Conservation (phyloP, 2,888 invertebrate genomes). For the Emesis furor region DNA sequence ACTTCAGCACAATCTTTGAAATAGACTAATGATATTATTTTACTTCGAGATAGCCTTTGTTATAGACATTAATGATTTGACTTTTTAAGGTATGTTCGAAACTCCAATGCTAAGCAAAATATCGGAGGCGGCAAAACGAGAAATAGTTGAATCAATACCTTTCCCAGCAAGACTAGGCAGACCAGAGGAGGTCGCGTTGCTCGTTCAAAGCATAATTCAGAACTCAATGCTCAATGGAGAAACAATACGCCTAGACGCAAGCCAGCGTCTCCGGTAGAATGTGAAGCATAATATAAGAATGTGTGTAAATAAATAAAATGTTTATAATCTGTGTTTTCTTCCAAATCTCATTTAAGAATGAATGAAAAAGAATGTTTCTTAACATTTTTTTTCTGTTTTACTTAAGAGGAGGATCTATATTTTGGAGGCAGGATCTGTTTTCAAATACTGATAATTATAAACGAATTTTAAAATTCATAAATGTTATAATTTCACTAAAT, state of each 20-base stretch:
- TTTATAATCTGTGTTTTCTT: not conserved
- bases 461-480: no score
- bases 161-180: conserved; percentile 91
- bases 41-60: no score
- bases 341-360: not conserved
- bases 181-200: conserved; percentile 90
- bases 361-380: no score
- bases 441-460: no score
- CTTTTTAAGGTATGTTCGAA: conserved; percentile 89
- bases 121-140: conserved; percentile 89
- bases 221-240: conserved; percentile 92
- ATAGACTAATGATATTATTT: no score
- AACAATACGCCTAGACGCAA: conserved; percentile 92
- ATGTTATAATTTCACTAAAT: no score
- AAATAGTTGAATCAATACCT: conserved; percentile 88
- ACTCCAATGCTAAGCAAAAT: conserved; percentile 90
- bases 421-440: no score
- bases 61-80: not conserved
- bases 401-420: no score
- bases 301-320: conserved; percentile 1
- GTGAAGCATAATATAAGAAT: conserved; percentile 24
- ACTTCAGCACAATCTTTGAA: no score
- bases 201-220: conserved; percentile 91
- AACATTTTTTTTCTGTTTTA: no score
- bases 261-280: conserved; percentile 89